Conservation (phyloP, 2,888 invertebrate species). For the Aphodius sticticus region DNA sequence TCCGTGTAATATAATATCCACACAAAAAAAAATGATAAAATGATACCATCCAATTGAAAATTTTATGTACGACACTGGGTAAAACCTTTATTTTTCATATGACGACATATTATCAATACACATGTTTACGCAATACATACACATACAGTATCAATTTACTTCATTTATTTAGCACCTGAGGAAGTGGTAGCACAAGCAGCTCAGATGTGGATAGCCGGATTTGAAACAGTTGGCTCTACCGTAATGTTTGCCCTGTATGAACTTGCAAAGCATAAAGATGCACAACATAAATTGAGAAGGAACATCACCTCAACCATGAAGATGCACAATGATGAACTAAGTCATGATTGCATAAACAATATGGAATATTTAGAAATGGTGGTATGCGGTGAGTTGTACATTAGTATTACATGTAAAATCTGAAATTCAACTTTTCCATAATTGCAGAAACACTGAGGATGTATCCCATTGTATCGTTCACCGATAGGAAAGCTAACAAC, state of each 20-base stretch:
- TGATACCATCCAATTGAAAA: too few relatives aligned
- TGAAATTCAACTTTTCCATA: not conserved
- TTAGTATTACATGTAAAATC: not conserved
- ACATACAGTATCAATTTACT: too few relatives aligned
- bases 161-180: slow-evolving; percentile 60
- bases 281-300: slow-evolving; percentile 56
- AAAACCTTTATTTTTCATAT: too few relatives aligned
- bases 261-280: slow-evolving; percentile 53
- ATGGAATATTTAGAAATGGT: slow-evolving; percentile 68
- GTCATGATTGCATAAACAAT: slow-evolving; percentile 63
- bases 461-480: slow-evolving; percentile 51
- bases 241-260: slow-evolving; percentile 61
- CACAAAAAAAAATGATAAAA: too few relatives aligned
- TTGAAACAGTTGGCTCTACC: slow-evolving; percentile 60
- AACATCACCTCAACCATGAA: slow-evolving; percentile 55
- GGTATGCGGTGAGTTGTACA: slow-evolving; percentile 41
- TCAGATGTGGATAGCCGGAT: slow-evolving; percentile 67
- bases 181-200: slow-evolving; percentile 66
- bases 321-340: slow-evolving; percentile 59
- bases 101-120: too few relatives aligned
- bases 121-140: too few relatives aligned
- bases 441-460: slow-evolving; percentile 54
- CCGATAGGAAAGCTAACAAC: slow-evolving; percentile 46
- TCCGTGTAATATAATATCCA: too few relatives aligned
- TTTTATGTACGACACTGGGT: too few relatives aligned